Percentiles rank a stretch among this genome's conserved stretches.
These are phyloP conservation scores for Stegostoma tigrinum DNA, from an alignment of 2,113 vertebrate species.

Conservation along the genomic window DNA sequence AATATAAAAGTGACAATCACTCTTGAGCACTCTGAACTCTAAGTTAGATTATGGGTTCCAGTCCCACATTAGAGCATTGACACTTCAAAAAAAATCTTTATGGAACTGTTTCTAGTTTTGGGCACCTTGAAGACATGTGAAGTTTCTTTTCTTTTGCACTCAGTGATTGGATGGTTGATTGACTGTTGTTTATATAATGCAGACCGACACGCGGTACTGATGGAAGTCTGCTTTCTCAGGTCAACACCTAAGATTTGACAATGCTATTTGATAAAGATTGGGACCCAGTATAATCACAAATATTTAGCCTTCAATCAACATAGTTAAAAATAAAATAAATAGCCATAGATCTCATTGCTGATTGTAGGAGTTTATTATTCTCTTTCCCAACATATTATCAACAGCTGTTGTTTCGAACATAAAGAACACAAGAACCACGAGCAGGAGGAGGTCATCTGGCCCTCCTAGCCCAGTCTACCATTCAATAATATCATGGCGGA, in stretches of 20 bases:
- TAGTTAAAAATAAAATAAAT: not conserved
- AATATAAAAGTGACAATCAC: too few relatives aligned
- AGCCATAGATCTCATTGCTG: not conserved
- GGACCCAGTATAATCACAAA: not conserved
- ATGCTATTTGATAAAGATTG: not conserved
- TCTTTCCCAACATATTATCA: too few relatives aligned
- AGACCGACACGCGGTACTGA: not conserved
- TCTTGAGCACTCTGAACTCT: too few relatives aligned
- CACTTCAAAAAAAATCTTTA: not conserved
- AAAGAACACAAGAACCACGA: too few relatives aligned
- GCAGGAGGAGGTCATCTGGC: too few relatives aligned
- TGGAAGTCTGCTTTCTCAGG: not conserved
- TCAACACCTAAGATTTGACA: not conserved
- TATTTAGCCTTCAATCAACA: not conserved
- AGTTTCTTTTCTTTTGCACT: not conserved
- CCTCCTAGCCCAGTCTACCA: too few relatives aligned
- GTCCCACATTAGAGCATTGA: not conserved
- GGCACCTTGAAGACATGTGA: not conserved
- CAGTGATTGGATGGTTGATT: not conserved
- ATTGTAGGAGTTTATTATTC: not conserved
- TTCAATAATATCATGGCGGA: too few relatives aligned
- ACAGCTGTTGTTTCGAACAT: too few relatives aligned
- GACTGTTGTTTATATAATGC: not conserved
- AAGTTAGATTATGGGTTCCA: not conserved
- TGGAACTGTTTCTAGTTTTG: not conserved